phyloP scores from a whole-genome alignment of 2,113 vertebrate species.

The Collichthys lucidus region DNA sequence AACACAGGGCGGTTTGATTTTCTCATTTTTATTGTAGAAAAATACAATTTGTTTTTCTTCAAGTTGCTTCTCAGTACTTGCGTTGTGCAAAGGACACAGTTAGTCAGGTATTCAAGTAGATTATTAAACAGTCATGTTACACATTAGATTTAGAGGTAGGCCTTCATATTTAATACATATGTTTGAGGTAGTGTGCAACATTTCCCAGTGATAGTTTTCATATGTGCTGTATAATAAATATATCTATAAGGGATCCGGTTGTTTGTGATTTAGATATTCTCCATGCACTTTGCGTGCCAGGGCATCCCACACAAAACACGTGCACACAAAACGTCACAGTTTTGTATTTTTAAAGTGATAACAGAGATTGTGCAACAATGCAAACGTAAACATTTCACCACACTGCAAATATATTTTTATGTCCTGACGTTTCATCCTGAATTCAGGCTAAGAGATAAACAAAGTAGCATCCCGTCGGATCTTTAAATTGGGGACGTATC shows the following conservation, averaged over 20 bases:
- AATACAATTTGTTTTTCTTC: slow-evolving; percentile 68
- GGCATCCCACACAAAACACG: background rate
- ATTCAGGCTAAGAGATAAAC: background rate
- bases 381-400: slow-evolving; percentile 72
- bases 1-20: background rate
- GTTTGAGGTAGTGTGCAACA: slow-evolving; percentile 74
- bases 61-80: slow-evolving; percentile 69
- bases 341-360: slow-evolving; percentile 33
- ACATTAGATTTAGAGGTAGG: slow-evolving; percentile 76
- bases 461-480: background rate
- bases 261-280: background rate
- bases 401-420: slow-evolving; percentile 1
- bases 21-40: slow-evolving; percentile 76
- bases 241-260: background rate
- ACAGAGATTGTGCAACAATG: slow-evolving; percentile 68
- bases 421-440: slow-evolving; percentile 10
- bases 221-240: background rate
- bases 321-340: background rate
- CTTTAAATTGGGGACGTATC: background rate
- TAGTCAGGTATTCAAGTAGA: slow-evolving; percentile 73
- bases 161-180: slow-evolving; percentile 45
- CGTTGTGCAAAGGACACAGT: slow-evolving; percentile 78
- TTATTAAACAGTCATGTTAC: slow-evolving; percentile 43
- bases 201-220: slow-evolving; percentile 17
- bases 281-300: background rate